Conservation (phyloP, 2,797 vertebrate genomes). For the Lophius americanus region DNA sequence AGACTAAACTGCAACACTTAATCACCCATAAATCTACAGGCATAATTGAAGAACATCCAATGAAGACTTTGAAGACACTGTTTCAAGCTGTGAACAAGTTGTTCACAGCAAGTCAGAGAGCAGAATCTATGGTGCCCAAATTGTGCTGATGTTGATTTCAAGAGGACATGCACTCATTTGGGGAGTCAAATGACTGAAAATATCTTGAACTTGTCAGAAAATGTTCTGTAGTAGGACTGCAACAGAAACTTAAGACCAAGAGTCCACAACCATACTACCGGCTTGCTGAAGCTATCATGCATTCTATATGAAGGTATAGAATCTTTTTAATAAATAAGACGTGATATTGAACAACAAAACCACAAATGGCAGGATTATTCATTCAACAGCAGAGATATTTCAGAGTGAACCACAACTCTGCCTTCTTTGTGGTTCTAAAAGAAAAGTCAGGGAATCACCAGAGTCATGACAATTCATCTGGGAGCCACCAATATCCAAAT, state of each 20-base stretch:
- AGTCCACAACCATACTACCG: neutral
- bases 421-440: neutral
- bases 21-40: constrained; percentile 9
- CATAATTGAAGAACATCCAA: constrained; percentile 14
- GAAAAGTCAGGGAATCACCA: neutral
- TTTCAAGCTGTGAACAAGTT: constrained; percentile 10
- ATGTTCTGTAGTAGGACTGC: constrained; percentile 1
- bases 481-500: neutral
- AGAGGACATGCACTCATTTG: neutral
- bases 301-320: no score
- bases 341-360: neutral
- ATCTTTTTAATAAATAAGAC: no score
- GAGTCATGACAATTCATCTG: neutral
- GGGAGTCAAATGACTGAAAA: constrained; percentile 24
- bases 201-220: constrained; percentile 6
- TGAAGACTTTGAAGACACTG: neutral
- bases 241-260: neutral
- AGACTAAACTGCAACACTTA: constrained; percentile 4
- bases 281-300: no score
- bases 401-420: neutral
- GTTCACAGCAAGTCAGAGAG: constrained; percentile 17
- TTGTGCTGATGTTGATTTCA: constrained; percentile 31
- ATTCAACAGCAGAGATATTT: neutral
- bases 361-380: neutral
- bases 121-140: neutral